Percentiles rank a stretch among this genome's conserved stretches.
Conservation (phyloP, 2,797 vertebrate genomes). For the Gobio occitaniae region DNA sequence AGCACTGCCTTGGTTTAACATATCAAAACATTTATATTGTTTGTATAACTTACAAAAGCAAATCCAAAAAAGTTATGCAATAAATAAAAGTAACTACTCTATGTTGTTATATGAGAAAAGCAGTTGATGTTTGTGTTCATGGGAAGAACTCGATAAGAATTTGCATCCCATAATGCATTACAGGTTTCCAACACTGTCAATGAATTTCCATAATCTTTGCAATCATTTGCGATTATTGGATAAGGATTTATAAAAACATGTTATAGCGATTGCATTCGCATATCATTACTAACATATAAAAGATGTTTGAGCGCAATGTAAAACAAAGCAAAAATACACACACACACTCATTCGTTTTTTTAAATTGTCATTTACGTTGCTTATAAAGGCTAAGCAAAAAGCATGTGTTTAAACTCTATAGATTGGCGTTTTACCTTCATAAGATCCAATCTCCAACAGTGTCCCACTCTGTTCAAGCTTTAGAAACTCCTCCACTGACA, state of each 20-base stretch:
- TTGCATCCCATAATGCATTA: neutral
- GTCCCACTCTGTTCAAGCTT: constrained; percentile 94
- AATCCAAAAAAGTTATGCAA: constrained; percentile 3
- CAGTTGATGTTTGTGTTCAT: neutral
- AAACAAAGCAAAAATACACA: too few relatives aligned
- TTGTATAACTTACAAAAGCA: neutral
- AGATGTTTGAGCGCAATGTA: too few relatives aligned
- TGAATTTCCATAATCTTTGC: neutral
- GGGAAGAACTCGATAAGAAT: neutral
- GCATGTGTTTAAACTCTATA: neutral
- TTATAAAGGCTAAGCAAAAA: neutral
- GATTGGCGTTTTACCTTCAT: constrained; percentile 86
- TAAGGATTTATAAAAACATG: neutral
- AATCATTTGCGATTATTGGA: neutral
- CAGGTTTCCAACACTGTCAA: neutral
- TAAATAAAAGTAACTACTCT: neutral
- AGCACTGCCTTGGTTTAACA: neutral
- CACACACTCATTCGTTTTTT: too few relatives aligned
- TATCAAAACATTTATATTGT: neutral
- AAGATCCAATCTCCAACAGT: constrained; percentile 96
- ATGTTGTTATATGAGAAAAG: neutral
- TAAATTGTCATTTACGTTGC: too few relatives aligned
- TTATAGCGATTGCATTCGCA: too few relatives aligned
- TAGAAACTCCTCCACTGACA: constrained; percentile 92
- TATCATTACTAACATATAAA: too few relatives aligned